These are phyloP conservation scores for Gortyna flavago DNA, from an alignment of 2,888 invertebrate genomes.

Conservation along the genomic window DNA sequence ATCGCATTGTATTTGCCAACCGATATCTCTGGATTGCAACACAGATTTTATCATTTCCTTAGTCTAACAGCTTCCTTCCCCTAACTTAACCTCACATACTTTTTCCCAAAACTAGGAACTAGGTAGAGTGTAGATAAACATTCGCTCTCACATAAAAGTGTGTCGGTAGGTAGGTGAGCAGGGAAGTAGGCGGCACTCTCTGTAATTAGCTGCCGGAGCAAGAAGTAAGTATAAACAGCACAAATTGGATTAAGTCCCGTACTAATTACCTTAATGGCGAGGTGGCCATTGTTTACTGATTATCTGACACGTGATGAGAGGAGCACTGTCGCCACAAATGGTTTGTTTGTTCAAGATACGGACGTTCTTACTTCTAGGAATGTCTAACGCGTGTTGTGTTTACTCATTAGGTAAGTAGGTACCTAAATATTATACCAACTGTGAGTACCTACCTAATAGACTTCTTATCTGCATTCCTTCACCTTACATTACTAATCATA, in stretches of 20 bases:
- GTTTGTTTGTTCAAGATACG: conserved; percentile 50
- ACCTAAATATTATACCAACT: conserved; percentile 17
- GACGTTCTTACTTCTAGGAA: conserved; percentile 25
- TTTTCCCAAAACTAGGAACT: conserved; percentile 9
- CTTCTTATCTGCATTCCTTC: conserved; percentile 26
- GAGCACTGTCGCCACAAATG: not conserved
- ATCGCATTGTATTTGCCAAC: not conserved
- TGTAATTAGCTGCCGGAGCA: conserved; percentile 68
- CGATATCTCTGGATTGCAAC: conserved; percentile 3
- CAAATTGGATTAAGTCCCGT: conserved; percentile 72
- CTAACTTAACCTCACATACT: conserved; percentile 12
- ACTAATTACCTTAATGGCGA: conserved; percentile 77
- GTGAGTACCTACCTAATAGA: not conserved
- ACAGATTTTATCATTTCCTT: conserved; percentile 17
- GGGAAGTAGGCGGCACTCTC: conserved; percentile 64
- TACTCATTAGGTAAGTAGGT: conserved; percentile 9
- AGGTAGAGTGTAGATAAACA: conserved; percentile 27
- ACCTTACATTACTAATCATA: conserved; percentile 25
- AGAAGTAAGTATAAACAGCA: conserved; percentile 70
- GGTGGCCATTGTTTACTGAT: conserved; percentile 56
- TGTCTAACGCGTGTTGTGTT: conserved; percentile 1
- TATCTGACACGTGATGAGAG: conserved; percentile 48
- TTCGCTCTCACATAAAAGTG: conserved; percentile 5
- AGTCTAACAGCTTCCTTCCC: conserved; percentile 12
- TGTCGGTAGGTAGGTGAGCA: conserved; percentile 61